Base-by-base conservation (phyloP, 2,888 invertebrate genomes). In the Microctonus aethiopoides region DNA sequence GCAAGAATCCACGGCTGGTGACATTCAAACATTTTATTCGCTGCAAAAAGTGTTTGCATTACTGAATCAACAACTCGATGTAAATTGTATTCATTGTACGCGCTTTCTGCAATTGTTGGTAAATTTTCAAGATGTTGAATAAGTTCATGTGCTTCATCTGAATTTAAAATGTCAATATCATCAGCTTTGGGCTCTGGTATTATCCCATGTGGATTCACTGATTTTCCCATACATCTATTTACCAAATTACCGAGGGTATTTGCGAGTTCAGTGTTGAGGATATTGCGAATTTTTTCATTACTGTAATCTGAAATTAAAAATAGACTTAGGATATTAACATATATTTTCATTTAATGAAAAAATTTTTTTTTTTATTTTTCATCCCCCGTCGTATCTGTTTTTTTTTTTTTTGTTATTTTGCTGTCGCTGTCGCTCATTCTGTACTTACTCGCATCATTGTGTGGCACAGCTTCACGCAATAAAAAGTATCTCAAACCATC, bases 241-340 rank as follows among this genome's bases (percentile, higher is more conserved):
- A 95, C 89, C 64, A 99, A 89, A 89, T 99, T 99, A 26, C 98
- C 98, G 20, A 98, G 87, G 0, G 95, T 95, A 86, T 98, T 95
- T 2, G 96, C 97, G 69, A 99, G 88, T 84, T 98, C 97, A 0
- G 94, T 90, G 88, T 99, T 98, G 22, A 95, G 88, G 67, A 93
- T 90, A 77, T 93, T 91, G 41, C 92, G 84, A 62, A 95, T 89
- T 85, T 95, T 94, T 5, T 88, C 89, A 75, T 93, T 92, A 83
- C 92, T 95, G 87, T 93, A 98, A 88, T 97, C 97, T 97, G 87
- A 20, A 73, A 73, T 71, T 2, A 22, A 39, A 59, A 46, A 69
- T 36, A 54, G 9, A 16, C n/a, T n/a, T 36, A 51, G 64, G 51
- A 64, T 60, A 1, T 36, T 57, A 2, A 11, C 26, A 1, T 29